Conservation (phyloP, 2,888 invertebrate species). For the Parascotia fuliginaria region DNA sequence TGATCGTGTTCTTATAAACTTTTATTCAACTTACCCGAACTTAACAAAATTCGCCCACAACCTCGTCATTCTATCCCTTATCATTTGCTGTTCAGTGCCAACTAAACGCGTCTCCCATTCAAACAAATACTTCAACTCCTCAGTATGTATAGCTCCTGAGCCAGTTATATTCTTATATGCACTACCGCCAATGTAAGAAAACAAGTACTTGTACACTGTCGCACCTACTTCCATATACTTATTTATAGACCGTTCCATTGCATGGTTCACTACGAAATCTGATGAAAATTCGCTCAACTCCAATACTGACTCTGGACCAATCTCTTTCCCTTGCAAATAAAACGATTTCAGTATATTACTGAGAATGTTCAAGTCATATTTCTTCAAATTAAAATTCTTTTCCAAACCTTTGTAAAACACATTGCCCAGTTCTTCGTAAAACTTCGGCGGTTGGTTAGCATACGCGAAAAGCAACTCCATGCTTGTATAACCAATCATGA, state of each 20-base stretch:
- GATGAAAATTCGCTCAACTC: conserved; percentile 50
- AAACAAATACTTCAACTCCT: conserved; percentile 55
- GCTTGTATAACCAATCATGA: conserved; percentile 60
- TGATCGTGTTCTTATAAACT: no score
- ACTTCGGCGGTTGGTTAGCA: conserved; percentile 39
- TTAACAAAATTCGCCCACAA: conserved; percentile 67
- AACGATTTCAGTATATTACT: conserved; percentile 40
- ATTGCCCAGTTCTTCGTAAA: conserved; percentile 24
- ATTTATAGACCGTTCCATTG: conserved; percentile 51
- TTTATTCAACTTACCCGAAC: conserved; percentile 48
- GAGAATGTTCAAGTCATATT: conserved; percentile 28
- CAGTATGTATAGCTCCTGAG: conserved; percentile 55
- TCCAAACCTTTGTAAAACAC: conserved; percentile 19
- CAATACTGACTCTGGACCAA: conserved; percentile 42
- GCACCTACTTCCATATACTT: conserved; percentile 48
- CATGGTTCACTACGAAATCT: conserved; percentile 51
- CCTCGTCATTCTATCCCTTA: conserved; percentile 56
- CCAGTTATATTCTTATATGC: conserved; percentile 44
- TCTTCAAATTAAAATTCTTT: conserved; percentile 18
- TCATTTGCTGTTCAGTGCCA: conserved; percentile 45
- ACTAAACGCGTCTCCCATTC: conserved; percentile 30
- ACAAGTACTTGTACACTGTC: conserved; percentile 52
- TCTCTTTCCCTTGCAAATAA: conserved; percentile 47
- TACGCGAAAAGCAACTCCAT: conserved; percentile 53
- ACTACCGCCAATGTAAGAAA: conserved; percentile 53